A percentile compares a stretch with the other conserved stretches of the same genome.
phyloP scores from a whole-genome alignment of 1,140 invertebrate genomes.

The Drosophila triauraria region DNA sequence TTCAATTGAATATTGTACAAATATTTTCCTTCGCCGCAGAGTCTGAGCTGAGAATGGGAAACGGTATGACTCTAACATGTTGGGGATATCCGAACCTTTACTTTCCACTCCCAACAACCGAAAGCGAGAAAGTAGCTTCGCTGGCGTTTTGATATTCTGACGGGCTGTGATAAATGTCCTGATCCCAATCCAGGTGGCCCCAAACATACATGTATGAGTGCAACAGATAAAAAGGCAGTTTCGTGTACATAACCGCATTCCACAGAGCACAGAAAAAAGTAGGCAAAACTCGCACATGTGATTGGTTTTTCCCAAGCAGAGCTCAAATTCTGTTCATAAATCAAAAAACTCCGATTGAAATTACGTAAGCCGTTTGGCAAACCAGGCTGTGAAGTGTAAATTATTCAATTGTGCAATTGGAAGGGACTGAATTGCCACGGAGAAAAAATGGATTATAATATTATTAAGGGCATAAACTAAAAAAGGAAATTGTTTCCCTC shows the following conservation, averaged over 20 bases:
- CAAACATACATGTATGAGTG: slow-evolving; percentile 8
- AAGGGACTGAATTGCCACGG: not conserved
- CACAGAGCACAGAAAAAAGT: not conserved
- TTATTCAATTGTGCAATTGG: slow-evolving; percentile 8
- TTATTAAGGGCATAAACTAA: not conserved
- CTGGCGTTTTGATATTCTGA: slow-evolving; percentile 44
- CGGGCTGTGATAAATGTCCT: slow-evolving; percentile 55
- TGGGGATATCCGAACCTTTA: not conserved
- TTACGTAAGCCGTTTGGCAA: slow-evolving; percentile 18
- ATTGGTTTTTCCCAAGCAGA: slow-evolving; percentile 32
- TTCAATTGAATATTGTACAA: slow-evolving; percentile 77
- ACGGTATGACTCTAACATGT: not conserved
- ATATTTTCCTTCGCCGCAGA: slow-evolving; percentile 65
- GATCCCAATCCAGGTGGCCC: slow-evolving; percentile 22
- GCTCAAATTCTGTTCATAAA: slow-evolving; percentile 32
- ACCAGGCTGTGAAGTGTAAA: slow-evolving; percentile 10
- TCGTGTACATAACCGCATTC: slow-evolving; percentile 2
- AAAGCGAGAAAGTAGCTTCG: slow-evolving; percentile 34
- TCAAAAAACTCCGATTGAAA: slow-evolving; percentile 41
- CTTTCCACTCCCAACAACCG: slow-evolving; percentile 1
- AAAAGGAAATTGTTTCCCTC: not conserved
- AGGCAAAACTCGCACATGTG: slow-evolving; percentile 20
- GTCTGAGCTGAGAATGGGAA: slow-evolving; percentile 5
- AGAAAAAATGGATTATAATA: not conserved
- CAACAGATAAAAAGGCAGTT: slow-evolving; percentile 29